A percentile compares a stretch with the other conserved stretches of the same genome.
Conservation (phyloP, 2,113 vertebrate genomes). For the Xenopus laevis region DNA sequence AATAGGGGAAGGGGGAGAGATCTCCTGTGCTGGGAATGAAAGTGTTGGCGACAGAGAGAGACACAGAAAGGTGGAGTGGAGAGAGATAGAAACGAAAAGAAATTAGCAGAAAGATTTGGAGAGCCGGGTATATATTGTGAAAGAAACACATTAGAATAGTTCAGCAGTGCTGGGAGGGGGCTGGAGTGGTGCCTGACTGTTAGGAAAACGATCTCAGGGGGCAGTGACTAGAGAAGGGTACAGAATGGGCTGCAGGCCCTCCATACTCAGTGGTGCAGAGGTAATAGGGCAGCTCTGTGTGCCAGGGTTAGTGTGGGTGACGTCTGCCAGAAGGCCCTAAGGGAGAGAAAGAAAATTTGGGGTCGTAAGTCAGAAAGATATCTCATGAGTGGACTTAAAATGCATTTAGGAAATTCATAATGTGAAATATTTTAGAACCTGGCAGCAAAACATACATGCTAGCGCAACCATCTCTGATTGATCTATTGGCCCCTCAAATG, state of each 20-base stretch:
- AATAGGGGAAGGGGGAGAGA: not conserved
- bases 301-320: conserved; percentile 34
- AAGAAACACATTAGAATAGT: too few species aligned
- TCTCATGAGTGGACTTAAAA: too few species aligned
- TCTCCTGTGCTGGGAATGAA: not conserved
- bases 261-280: conserved; percentile 30
- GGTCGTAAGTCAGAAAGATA: not conserved
- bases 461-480: not conserved
- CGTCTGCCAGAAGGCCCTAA: conserved; percentile 14
- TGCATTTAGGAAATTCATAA: too few species aligned
- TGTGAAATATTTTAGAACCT: too few species aligned
- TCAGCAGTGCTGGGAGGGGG: too few species aligned
- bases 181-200: not conserved
- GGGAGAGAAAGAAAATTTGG: conserved; percentile 15
- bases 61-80: not conserved
- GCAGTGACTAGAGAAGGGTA: conserved; percentile 7
- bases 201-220: not conserved
- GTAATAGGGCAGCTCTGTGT: conserved; percentile 37
- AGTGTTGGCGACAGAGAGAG: not conserved
- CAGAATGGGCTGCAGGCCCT: conserved; percentile 18
- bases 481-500: not conserved
- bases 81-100: not conserved
- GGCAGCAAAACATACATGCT: not conserved
- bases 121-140: too few species aligned
- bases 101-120: not conserved